Evolutionary conservation across 2,888 invertebrate species (phyloP).

Genomic region (Chesias legatella): DNA sequence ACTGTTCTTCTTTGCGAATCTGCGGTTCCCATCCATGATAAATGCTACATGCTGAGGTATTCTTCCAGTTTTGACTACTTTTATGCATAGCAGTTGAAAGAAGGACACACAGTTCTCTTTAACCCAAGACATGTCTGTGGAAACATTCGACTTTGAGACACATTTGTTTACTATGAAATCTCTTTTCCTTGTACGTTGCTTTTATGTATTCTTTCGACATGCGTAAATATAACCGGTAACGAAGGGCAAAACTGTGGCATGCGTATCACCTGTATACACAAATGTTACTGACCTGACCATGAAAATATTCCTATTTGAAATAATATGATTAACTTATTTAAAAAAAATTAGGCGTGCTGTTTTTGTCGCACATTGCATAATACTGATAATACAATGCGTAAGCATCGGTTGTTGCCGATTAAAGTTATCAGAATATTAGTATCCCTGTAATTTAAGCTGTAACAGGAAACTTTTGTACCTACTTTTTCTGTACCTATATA

Average conservation of each 20-base stretch:
- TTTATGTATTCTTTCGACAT: not conserved
- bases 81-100: constrained; percentile 85
- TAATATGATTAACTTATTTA: too few species aligned
- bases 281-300: constrained; percentile 2
- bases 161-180: not conserved
- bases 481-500: too few species aligned
- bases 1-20: constrained; percentile 91
- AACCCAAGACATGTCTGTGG: constrained; percentile 83
- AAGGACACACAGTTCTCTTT: constrained; percentile 86
- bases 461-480: too few species aligned
- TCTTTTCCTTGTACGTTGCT: not conserved
- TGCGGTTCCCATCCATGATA: constrained; percentile 99
- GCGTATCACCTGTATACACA: too few species aligned
- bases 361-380: too few species aligned
- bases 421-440: too few species aligned
- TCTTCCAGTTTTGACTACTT: constrained; percentile 88
- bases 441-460: too few species aligned
- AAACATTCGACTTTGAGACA: constrained; percentile 3
- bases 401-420: too few species aligned
- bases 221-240: not conserved
- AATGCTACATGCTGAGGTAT: constrained; percentile 96
- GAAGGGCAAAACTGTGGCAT: too few species aligned
- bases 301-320: too few species aligned
- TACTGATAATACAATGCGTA: too few species aligned
- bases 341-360: too few species aligned